These are phyloP conservation scores for Chondrilla cf. caribensis DNA, from an alignment of 37 sponge, comb jelly and placozoan species.

Conservation along the genomic window DNA sequence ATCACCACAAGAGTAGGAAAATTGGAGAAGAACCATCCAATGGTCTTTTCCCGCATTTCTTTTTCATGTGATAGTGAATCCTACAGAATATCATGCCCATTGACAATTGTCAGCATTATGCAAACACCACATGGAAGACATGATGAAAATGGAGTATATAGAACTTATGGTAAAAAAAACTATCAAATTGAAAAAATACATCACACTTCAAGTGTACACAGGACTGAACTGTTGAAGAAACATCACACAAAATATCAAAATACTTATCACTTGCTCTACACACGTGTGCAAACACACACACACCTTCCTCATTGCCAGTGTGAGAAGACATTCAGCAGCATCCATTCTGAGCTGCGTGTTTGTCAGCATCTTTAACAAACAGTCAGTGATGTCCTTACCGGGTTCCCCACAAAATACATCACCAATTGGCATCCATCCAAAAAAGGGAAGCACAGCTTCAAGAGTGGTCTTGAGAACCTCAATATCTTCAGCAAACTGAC, in stretches of 20 bases:
- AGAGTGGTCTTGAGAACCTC: background rate
- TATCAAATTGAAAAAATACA: too few species aligned
- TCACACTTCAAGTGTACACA: too few species aligned
- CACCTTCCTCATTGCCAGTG: slow-evolving; percentile 8
- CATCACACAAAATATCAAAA: too few species aligned
- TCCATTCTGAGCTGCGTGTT: background rate
- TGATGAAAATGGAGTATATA: too few species aligned
- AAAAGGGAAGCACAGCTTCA: background rate
- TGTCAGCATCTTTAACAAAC: background rate
- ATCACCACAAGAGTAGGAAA: background rate
- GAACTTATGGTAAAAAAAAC: too few species aligned
- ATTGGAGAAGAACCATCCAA: background rate
- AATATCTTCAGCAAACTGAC: too few species aligned
- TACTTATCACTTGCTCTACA: too few species aligned
- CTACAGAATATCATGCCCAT: background rate
- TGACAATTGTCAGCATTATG: too few species aligned
- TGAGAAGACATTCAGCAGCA: background rate
- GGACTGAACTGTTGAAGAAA: too few species aligned
- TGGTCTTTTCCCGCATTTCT: slow-evolving; percentile 11
- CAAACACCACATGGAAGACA: too few species aligned
- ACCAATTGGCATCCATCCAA: slow-evolving; percentile 25
- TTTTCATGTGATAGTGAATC: background rate
- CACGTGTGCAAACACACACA: too few species aligned
- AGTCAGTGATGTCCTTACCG: background rate
- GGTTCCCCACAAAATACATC: background rate